Evolutionary conservation across 92 coral and sea anemone species (phyloP).

Genomic region (Palythoa heliodiscus): DNA sequence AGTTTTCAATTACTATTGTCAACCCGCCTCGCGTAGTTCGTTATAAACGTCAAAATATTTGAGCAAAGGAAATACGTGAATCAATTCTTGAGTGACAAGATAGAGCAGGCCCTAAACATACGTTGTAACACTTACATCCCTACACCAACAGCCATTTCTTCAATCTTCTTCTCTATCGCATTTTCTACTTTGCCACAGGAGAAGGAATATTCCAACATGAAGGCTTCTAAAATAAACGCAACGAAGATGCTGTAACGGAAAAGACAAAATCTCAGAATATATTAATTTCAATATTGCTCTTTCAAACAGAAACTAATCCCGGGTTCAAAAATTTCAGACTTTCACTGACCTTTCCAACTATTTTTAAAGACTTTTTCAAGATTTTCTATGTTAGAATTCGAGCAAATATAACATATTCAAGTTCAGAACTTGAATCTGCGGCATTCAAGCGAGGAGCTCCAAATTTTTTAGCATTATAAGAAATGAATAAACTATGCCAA

Average conservation of each 20-base stretch:
- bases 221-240: constrained; percentile 94
- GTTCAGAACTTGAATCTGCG: too few relatives aligned
- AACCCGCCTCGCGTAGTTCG: too few relatives aligned
- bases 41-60: not conserved
- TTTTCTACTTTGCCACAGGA: constrained; percentile 88
- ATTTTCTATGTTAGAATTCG: too few relatives aligned
- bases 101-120: not conserved
- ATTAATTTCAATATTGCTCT: not conserved
- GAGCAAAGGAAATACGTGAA: not conserved
- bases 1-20: too few relatives aligned
- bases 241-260: constrained; percentile 77
- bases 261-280: not conserved
- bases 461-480: too few relatives aligned
- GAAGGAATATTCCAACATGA: constrained; percentile 94
- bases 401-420: too few relatives aligned
- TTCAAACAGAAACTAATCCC: too few relatives aligned
- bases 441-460: too few relatives aligned
- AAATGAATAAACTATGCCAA: too few relatives aligned
- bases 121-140: constrained; percentile 74
- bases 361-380: too few relatives aligned
- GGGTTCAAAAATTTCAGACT: too few relatives aligned
- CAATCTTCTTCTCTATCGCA: constrained; percentile 80
- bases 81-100: not conserved
- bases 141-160: constrained; percentile 93
- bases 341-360: too few relatives aligned